Conservation (phyloP, 2,888 invertebrate genomes). For the Prosopocoilus inquinatus region DNA sequence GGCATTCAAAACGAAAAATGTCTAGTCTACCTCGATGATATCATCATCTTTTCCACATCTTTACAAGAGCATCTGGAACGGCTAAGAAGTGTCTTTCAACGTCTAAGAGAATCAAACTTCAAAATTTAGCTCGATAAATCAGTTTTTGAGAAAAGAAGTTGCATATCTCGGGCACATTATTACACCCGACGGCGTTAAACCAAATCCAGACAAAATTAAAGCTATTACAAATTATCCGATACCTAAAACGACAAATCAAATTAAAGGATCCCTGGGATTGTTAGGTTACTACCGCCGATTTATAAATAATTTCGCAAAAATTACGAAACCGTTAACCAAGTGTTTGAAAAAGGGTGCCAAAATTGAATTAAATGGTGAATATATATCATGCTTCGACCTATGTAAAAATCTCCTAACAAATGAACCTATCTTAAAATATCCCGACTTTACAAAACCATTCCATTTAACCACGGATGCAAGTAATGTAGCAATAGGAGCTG, state of each 20-base stretch:
- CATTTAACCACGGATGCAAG: conserved; percentile 2
- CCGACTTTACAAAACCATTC: conserved; percentile 5
- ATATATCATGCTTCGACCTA: too few relatives aligned
- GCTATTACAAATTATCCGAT: conserved; percentile 15
- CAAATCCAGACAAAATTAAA: conserved; percentile 13
- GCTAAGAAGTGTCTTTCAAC: conserved; percentile 22
- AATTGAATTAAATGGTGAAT: too few relatives aligned
- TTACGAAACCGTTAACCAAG: too few relatives aligned
- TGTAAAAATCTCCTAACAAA: too few relatives aligned
- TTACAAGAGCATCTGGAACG: conserved; percentile 23
- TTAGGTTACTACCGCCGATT: too few relatives aligned
- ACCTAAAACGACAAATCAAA: conserved; percentile 12
- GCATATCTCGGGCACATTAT: conserved; percentile 14
- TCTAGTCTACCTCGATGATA: conserved; percentile 31
- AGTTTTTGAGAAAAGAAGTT: conserved; percentile 10
- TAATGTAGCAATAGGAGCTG: too few relatives aligned
- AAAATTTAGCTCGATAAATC: conserved; percentile 26
- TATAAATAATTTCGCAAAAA: too few relatives aligned
- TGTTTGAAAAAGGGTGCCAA: too few relatives aligned
- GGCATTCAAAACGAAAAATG: conserved; percentile 22
- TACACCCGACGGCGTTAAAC: conserved; percentile 14
- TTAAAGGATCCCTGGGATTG: too few relatives aligned
- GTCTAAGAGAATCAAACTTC: conserved; percentile 21
- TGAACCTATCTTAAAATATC: conserved; percentile 3
- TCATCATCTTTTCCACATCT: conserved; percentile 23